These are phyloP conservation scores for Neolamprologus hecqui DNA, from an alignment of 2,113 vertebrate species.

Conservation along the genomic window DNA sequence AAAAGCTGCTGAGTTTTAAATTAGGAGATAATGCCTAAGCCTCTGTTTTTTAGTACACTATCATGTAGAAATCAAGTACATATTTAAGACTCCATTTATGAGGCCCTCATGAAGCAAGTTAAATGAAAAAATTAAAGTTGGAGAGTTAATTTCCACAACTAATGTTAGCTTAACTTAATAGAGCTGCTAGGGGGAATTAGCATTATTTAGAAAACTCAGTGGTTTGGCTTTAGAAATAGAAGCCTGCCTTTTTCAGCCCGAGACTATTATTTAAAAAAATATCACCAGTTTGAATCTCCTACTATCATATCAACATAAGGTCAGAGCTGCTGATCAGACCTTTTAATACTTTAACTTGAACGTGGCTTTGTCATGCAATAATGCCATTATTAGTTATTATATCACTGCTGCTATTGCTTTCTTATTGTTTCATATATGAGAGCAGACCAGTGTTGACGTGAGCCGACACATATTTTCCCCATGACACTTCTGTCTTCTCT, in stretches of 20 bases:
- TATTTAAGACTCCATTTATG: background rate
- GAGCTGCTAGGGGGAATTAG: background rate
- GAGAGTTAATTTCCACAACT: background rate
- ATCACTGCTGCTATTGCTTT: background rate
- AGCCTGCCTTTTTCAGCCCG: fast-evolving
- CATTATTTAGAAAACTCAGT: background rate
- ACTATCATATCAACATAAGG: background rate
- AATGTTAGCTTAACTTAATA: background rate
- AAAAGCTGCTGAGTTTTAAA: background rate
- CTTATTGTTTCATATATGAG: background rate
- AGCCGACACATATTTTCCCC: constrained; percentile 46
- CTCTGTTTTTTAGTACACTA: background rate
- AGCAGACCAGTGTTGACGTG: constrained; percentile 1
- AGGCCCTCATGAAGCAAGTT: background rate
- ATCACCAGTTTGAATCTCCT: background rate
- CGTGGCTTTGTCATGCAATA: background rate
- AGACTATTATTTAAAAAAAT: background rate
- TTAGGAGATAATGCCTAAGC: background rate
- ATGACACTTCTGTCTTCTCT: constrained; percentile 40
- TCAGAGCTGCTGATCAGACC: background rate
- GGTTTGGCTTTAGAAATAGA: background rate
- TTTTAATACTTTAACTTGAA: background rate
- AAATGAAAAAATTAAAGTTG: background rate
- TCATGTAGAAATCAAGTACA: background rate
- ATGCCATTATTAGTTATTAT: background rate